A percentile compares a stretch with the other conserved stretches of the same genome.
Evolutionary conservation across 2,113 vertebrate genomes (phyloP).

Genomic region (Tetraodon nigroviridis): DNA sequence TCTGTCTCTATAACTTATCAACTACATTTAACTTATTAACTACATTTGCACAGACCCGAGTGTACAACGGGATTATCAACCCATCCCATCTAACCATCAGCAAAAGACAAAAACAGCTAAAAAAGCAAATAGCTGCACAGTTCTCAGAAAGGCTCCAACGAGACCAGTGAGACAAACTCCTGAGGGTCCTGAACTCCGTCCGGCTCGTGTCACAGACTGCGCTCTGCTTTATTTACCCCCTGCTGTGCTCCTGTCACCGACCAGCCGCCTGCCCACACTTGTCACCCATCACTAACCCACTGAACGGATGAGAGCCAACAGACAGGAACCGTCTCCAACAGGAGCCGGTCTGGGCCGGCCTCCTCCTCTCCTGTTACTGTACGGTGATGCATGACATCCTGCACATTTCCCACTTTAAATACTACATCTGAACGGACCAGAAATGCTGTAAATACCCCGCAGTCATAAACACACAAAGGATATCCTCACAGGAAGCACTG

Average conservation of each 20-base stretch:
- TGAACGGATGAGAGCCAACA: too few relatives aligned
- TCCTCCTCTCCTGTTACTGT: background rate
- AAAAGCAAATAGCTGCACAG: too few relatives aligned
- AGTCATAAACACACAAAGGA: slow-evolving; percentile 50
- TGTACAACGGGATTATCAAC: too few relatives aligned
- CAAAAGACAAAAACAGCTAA: too few relatives aligned
- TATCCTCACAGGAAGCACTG: slow-evolving; percentile 49
- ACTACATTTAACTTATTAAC: background rate
- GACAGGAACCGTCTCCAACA: too few relatives aligned
- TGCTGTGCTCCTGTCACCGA: slow-evolving; percentile 32
- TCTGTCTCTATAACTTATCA: background rate
- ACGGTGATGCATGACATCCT: background rate
- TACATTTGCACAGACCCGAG: too few relatives aligned
- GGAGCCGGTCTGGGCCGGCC: too few relatives aligned
- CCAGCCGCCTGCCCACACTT: slow-evolving; percentile 15
- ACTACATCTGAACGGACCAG: slow-evolving; percentile 39
- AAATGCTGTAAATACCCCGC: slow-evolving; percentile 45
- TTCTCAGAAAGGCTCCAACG: too few relatives aligned
- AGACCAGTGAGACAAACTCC: too few relatives aligned
- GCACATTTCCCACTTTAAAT: slow-evolving; percentile 1
- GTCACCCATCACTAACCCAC: too few relatives aligned
- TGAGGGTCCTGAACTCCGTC: background rate
- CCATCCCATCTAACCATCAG: too few relatives aligned
- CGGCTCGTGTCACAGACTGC: slow-evolving; percentile 20
- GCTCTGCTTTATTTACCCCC: slow-evolving; percentile 13